phyloP scores from a whole-genome alignment of 1,140 invertebrate species.

The Amyelois transitella region DNA sequence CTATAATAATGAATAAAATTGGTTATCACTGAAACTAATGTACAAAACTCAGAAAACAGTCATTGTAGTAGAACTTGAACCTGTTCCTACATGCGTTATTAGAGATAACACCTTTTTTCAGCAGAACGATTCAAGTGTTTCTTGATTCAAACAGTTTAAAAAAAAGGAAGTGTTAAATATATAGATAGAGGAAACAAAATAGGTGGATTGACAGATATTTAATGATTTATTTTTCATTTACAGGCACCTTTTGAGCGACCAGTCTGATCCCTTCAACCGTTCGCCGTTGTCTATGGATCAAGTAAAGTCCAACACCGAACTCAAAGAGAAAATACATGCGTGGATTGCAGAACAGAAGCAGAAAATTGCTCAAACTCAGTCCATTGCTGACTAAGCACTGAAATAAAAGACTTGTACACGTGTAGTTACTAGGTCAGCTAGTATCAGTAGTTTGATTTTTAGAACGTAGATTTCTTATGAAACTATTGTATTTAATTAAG shows the following conservation, averaged over 20 bases:
- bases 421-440: slow-evolving; percentile 17
- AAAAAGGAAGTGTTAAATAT: no score
- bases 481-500: neutral
- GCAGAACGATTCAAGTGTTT: no score
- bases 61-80: no score
- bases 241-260: slow-evolving; percentile 92
- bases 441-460: slow-evolving; percentile 14
- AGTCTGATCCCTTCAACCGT: slow-evolving; percentile 96
- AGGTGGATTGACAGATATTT: no score
- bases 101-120: no score
- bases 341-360: slow-evolving; percentile 84
- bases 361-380: slow-evolving; percentile 35
- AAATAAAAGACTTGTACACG: slow-evolving; percentile 5
- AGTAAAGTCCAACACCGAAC: slow-evolving; percentile 86
- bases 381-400: slow-evolving; percentile 7
- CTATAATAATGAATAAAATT: no score
- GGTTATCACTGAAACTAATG: no score
- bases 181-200: no score
- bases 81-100: no score
- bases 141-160: no score
- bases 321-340: slow-evolving; percentile 85
- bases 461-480: slow-evolving; percentile 20
- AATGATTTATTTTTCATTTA: slow-evolving; percentile 26
- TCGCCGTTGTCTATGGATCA: slow-evolving; percentile 95
- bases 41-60: no score